phyloP scores from a whole-genome alignment of 2,888 invertebrate species.

The Pheosia gnoma region DNA sequence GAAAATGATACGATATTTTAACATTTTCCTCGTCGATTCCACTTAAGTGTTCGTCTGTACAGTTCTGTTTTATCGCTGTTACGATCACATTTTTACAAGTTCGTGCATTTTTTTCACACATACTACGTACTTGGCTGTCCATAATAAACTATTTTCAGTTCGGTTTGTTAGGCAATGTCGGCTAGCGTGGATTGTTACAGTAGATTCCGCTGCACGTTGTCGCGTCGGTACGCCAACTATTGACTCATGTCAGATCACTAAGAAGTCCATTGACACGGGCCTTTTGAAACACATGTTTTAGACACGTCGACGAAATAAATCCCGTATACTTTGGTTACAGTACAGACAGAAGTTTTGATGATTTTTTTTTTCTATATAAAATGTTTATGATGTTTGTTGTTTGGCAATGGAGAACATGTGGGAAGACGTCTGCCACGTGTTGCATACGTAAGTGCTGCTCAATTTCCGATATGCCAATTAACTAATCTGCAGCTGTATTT shows the following conservation, averaged over 20 bases:
- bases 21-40: slow-evolving; percentile 8
- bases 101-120: slow-evolving; percentile 23
- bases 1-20: neutral
- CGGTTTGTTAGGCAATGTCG: slow-evolving; percentile 19
- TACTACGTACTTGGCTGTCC: slow-evolving; percentile 16
- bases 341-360: slow-evolving; percentile 6
- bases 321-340: slow-evolving; percentile 21
- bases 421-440: no score
- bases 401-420: no score
- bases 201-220: slow-evolving; percentile 45
- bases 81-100: slow-evolving; percentile 27
- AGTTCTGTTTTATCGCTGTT: slow-evolving; percentile 23
- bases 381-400: no score
- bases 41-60: slow-evolving; percentile 5
- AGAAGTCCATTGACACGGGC: slow-evolving; percentile 60
- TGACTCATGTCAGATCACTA: slow-evolving; percentile 53
- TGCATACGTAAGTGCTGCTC: no score
- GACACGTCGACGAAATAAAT: slow-evolving; percentile 41
- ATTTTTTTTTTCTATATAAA: no score
- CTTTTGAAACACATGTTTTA: slow-evolving; percentile 36
- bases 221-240: slow-evolving; percentile 41
- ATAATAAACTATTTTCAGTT: slow-evolving; percentile 39
- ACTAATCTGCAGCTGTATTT: no score
- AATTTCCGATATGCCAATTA: no score
- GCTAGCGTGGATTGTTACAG: slow-evolving; percentile 39